Conservation (phyloP, 1,140 invertebrate genomes). For the Atta texana region DNA sequence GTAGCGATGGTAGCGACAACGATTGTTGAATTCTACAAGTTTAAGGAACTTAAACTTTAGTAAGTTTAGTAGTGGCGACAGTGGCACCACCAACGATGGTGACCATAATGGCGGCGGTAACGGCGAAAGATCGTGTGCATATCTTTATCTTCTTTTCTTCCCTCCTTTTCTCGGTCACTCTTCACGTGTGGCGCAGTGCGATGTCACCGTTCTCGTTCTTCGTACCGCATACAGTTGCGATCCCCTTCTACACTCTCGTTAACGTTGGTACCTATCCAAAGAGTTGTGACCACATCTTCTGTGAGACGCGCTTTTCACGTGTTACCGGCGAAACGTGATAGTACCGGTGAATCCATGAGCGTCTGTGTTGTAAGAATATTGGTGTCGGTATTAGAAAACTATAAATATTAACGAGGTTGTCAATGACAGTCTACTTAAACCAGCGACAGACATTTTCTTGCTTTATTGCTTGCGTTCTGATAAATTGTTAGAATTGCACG, state of each 20-base stretch:
- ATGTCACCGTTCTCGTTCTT: not conserved
- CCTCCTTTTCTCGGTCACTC: not conserved
- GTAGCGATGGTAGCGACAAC: not conserved
- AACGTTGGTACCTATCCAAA: not conserved
- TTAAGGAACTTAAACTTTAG: no score
- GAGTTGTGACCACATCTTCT: slow-evolving; percentile 9
- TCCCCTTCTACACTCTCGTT: slow-evolving; percentile 3
- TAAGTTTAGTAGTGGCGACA: not conserved
- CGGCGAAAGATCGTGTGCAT: not conserved
- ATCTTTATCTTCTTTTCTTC: not conserved
- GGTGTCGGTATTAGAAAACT: not conserved
- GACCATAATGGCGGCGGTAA: no score
- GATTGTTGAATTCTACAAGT: no score
- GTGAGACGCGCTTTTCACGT: slow-evolving; percentile 44
- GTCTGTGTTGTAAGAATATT: not conserved
- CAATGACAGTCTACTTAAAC: no score
- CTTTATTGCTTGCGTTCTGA: no score
- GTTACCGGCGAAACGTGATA: slow-evolving; percentile 67
- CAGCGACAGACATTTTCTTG: no score
- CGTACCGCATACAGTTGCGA: not conserved
- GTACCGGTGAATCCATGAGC: not conserved
- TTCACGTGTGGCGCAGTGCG: not conserved
- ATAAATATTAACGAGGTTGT: no score
- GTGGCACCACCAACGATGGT: not conserved
- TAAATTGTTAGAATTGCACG: no score